A percentile compares a stretch with the other conserved stretches of the same genome.
Evolutionary conservation across 2,888 invertebrate species (phyloP).

Genomic region (Apeira syringaria): DNA sequence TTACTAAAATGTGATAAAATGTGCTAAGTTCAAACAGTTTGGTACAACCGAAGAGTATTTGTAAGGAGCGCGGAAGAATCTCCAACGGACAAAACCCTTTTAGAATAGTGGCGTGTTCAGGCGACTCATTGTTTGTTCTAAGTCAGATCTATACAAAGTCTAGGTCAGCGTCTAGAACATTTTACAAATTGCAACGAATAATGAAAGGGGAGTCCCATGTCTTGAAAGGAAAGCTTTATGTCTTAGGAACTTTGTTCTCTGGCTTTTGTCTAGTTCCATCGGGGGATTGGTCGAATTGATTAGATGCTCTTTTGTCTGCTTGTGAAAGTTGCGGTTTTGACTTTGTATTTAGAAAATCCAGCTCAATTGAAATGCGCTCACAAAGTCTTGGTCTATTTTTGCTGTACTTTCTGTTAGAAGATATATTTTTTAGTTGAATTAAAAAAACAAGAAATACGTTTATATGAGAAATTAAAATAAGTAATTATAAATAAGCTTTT

Average conservation of each 20-base stretch:
- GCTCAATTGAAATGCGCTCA: no score
- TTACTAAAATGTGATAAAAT: no score
- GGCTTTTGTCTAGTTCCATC: conserved; percentile 9
- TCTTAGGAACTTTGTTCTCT: conserved; percentile 5
- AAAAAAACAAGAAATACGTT: no score
- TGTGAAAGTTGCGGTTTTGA: neutral
- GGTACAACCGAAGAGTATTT: conserved; percentile 40
- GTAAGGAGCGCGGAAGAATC: conserved; percentile 41
- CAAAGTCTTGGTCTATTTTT: no score
- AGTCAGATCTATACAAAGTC: conserved; percentile 16
- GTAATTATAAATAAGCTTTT: no score
- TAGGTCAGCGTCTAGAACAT: conserved; percentile 7
- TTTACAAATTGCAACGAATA: conserved; percentile 17
- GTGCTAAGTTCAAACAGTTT: conserved; percentile 24
- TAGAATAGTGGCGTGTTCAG: conserved; percentile 30
- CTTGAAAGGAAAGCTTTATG: conserved; percentile 7
- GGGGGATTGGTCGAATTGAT: conserved; percentile 10
- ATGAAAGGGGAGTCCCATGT: conserved; percentile 3
- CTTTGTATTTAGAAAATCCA: neutral
- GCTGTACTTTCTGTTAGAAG: no score
- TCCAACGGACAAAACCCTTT: conserved; percentile 35
- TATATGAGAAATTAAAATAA: no score
- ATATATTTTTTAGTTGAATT: no score
- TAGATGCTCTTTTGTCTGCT: conserved; percentile 8
- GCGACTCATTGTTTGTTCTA: conserved; percentile 35